phyloP scores from a whole-genome alignment of 2,113 vertebrate species.

The Strigops habroptila region DNA sequence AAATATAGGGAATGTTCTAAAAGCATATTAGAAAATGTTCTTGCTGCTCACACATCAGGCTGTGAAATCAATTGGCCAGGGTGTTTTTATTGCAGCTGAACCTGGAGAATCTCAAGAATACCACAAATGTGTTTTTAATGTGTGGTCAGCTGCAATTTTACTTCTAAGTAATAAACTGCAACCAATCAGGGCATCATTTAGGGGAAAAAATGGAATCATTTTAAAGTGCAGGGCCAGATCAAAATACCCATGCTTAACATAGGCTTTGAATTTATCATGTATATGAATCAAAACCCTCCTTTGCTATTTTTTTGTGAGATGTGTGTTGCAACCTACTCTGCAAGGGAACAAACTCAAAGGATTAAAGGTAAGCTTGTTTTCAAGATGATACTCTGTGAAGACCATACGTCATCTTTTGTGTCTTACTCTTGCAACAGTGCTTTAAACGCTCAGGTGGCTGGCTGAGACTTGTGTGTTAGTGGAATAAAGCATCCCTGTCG shows the following conservation, averaged over 20 bases:
- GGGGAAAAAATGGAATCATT: not conserved
- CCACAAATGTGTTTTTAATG: not conserved
- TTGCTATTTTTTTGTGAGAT: not conserved
- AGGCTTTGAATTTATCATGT: not conserved
- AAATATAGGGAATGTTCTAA: not conserved
- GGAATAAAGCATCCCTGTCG: not conserved
- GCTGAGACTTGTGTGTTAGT: not conserved
- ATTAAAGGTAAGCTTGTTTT: not conserved
- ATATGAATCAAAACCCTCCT: not conserved
- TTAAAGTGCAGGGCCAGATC: not conserved
- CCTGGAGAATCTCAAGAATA: not conserved
- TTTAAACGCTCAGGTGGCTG: not conserved
- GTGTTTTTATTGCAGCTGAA: not conserved
- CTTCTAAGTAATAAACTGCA: not conserved
- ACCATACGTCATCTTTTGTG: fast-evolving
- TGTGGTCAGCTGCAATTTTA: not conserved
- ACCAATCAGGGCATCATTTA: not conserved
- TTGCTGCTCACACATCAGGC: not conserved
- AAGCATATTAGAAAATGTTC: not conserved
- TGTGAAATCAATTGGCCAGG: not conserved
- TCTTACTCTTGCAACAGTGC: not conserved
- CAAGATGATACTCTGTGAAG: not conserved
- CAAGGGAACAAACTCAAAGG: fast-evolving
- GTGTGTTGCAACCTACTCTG: not conserved
- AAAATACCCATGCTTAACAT: not conserved